A percentile compares a stretch with the other conserved stretches of the same genome.
Conservation (phyloP, 2,888 invertebrate species). For the Myopa testacea region DNA sequence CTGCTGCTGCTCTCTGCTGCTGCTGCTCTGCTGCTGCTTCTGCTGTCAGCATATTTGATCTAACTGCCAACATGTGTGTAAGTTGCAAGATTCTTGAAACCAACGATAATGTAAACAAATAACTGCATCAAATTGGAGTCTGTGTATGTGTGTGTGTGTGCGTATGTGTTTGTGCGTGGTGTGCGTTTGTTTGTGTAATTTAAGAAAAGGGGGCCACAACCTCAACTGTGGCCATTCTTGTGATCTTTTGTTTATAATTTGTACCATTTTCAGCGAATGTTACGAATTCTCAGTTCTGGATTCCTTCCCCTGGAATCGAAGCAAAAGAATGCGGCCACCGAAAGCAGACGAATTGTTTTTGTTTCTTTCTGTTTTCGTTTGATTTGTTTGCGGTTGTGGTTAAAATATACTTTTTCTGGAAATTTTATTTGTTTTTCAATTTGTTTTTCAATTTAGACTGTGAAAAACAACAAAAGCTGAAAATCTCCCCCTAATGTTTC, state of each 20-base stretch:
- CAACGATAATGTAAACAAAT: too few species aligned
- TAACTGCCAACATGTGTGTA: too few species aligned
- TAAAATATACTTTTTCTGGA: not conserved
- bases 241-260: slow-evolving; percentile 14
- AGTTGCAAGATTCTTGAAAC: too few species aligned
- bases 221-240: not conserved
- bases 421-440: not conserved
- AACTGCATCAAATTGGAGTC: not conserved
- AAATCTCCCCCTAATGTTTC: too few species aligned
- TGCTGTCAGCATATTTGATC: too few species aligned
- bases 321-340: not conserved
- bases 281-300: too few species aligned
- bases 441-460: not conserved
- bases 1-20: too few species aligned
- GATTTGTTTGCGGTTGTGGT: not conserved
- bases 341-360: not conserved
- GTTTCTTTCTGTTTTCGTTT: not conserved
- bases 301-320: too few species aligned
- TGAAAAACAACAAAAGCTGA: slow-evolving; percentile 5
- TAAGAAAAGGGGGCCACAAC: not conserved
- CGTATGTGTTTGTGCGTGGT: not conserved
- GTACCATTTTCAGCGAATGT: not conserved
- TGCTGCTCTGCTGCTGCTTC: too few species aligned
- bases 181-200: too few species aligned
- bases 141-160: not conserved